Conservation (phyloP, 2,797 vertebrate species). For the Argyrosomus regius region DNA sequence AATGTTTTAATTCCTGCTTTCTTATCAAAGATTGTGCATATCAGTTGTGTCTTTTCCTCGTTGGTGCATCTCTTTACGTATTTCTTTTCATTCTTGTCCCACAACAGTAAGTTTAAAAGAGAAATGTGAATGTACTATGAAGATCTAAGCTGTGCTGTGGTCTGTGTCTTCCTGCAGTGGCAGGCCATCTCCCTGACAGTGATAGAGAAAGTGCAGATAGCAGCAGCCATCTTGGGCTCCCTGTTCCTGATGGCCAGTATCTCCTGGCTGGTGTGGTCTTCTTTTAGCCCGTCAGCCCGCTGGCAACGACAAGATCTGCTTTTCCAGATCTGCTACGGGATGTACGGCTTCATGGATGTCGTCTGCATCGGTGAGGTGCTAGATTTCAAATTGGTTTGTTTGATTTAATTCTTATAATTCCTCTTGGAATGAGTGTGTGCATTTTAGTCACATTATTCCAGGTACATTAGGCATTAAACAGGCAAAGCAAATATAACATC, state of each 20-base stretch:
- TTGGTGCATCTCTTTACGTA: background rate
- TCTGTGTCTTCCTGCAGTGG: conserved; percentile 87
- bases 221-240: conserved; percentile 96
- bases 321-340: conserved; percentile 99
- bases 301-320: conserved; percentile 99
- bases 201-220: conserved; percentile 99
- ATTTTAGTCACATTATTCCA: conserved; percentile 34
- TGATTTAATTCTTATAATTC: background rate
- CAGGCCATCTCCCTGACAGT: conserved; percentile 99
- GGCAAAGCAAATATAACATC: conserved; percentile 37
- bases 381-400: background rate
- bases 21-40: background rate
- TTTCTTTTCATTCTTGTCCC: background rate
- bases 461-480: conserved; percentile 29
- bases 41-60: background rate
- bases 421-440: conserved; percentile 10
- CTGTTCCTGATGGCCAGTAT: conserved; percentile 99
- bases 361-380: conserved; percentile 95
- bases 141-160: conserved; percentile 8
- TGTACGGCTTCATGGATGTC: conserved; percentile 99
- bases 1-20: conserved; percentile 13
- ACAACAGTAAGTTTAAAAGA: background rate
- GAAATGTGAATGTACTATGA: background rate
- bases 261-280: conserved; percentile 99
- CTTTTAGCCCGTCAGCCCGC: conserved; percentile 97